Conservation (phyloP, 23 tunicate genomes). For the Corella eumyota region DNA sequence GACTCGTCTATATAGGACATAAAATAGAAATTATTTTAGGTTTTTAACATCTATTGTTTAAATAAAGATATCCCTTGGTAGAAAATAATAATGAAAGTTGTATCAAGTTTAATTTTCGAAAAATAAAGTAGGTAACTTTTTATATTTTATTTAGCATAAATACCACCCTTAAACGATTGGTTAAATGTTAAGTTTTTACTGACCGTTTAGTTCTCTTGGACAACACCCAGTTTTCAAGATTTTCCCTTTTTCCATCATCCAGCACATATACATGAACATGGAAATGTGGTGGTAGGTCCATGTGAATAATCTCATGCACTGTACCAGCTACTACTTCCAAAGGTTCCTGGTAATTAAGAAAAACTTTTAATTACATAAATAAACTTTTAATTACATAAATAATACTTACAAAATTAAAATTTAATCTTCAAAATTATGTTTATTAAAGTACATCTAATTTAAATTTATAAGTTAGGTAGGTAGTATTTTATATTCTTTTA, state of each 20-base stretch:
- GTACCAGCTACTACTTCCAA: constrained; percentile 98
- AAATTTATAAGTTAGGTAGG: no score
- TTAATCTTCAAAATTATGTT: no score
- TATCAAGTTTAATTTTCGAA: no score
- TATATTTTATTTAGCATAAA: no score
- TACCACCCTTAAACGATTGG: no score
- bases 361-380: not conserved
- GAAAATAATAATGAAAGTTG: no score
- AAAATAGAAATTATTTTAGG: not conserved
- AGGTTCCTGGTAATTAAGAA: constrained; percentile 44
- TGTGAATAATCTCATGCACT: constrained; percentile 91
- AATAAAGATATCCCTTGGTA: not conserved
- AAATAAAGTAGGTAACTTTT: no score
- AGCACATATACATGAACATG: constrained; percentile 93
- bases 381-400: not conserved
- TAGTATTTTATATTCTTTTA: no score
- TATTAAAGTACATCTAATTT: no score
- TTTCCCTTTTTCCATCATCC: constrained; percentile 90
- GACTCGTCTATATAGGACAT: constrained; percentile 34
- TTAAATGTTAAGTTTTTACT: no score
- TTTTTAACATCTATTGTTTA: not conserved
- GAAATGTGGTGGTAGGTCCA: constrained; percentile 90
- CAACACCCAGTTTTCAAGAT: constrained; percentile 80
- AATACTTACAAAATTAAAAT: not conserved
- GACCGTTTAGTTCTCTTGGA: constrained; percentile 86